Conservation (phyloP, 2,888 invertebrate species). For the Timandra comae region DNA sequence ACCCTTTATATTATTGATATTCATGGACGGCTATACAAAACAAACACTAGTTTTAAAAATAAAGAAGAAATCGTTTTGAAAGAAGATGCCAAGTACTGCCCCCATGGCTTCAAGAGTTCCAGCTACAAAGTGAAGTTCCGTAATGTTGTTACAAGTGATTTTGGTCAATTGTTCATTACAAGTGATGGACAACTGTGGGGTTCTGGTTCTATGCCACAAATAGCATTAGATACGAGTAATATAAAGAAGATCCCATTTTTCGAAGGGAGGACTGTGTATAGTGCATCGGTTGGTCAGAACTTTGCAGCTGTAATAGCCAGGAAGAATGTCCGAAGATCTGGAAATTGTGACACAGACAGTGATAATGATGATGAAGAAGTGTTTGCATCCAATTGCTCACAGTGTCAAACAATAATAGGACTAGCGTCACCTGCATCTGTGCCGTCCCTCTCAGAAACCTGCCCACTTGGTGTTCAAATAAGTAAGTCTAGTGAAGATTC, state of each 20-base stretch:
- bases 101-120: constrained; percentile 80
- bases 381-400: constrained; percentile 80
- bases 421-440: constrained; percentile 77
- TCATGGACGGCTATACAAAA: constrained; percentile 78
- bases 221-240: constrained; percentile 75
- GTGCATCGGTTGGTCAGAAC: constrained; percentile 84
- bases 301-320: constrained; percentile 86
- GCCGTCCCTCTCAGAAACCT: constrained; percentile 79
- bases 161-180: constrained; percentile 79
- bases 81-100: constrained; percentile 80
- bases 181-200: constrained; percentile 83
- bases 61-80: constrained; percentile 78
- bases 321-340: constrained; percentile 71
- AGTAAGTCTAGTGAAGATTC: constrained; percentile 79
- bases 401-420: constrained; percentile 77
- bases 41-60: constrained; percentile 71
- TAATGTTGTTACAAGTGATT: constrained; percentile 78
- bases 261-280: constrained; percentile 80
- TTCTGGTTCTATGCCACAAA: constrained; percentile 80
- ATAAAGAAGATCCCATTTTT: constrained; percentile 82
- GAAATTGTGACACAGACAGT: constrained; percentile 77
- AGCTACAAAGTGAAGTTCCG: constrained; percentile 79
- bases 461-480: constrained; percentile 78
- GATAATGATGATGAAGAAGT: constrained; percentile 79
- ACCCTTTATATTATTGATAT: constrained; percentile 78